Base-by-base conservation (phyloP, 1,140 invertebrate genomes). In the Ceratosolen fusciceps region DNA sequence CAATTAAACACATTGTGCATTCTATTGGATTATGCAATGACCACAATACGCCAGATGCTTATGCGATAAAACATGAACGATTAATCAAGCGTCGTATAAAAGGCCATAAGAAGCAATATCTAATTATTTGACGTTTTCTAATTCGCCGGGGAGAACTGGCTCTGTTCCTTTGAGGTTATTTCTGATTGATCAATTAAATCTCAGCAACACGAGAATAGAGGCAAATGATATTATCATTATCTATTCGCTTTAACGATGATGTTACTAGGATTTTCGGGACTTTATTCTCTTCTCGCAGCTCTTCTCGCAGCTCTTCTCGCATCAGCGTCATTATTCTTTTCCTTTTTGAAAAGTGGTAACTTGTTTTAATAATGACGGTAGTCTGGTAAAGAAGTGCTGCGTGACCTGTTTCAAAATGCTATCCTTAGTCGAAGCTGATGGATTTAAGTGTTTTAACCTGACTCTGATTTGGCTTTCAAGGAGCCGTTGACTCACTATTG, bases 141-240 rank as follows among this genome's bases (percentile, higher is more conserved):
- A 21, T 19, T 62, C 5, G 29, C 7, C 29, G 31, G 1, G 14
- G 3, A 62, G 19, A 34, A 34, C 4, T 62, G 29, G 29, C 29
- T 62, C 12, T 34, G 58, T 34, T 5, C 12, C 2, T 62, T 34
- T 34, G 29, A 62, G 12, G 14, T 19, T 62, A 56, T 62, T 62
- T 62, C 26, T 62, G 26, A 62, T 62, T 34, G 58, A 34, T 34
- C 29, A 62, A 62, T 62, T 62, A 62, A 62, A 34, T 62, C 21
- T 62, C 14, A 62, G 12, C 19, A 62, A 10, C 0, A 21, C 16
- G 24, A 62, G 7, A 62, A 62, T 62, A 34, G 10, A 62, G 16
- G 14, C 12, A 34, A 62, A 34, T 16, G 7, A 1, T 34, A 62
- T n/a, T 19, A 9, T 2, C 9, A 62, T 62, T 62, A 58, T 62